Percentiles rank a stretch among this genome's conserved stretches.
Evolutionary conservation across 1,140 invertebrate genomes (phyloP).

Genomic region (Coenobita brevimanus): DNA sequence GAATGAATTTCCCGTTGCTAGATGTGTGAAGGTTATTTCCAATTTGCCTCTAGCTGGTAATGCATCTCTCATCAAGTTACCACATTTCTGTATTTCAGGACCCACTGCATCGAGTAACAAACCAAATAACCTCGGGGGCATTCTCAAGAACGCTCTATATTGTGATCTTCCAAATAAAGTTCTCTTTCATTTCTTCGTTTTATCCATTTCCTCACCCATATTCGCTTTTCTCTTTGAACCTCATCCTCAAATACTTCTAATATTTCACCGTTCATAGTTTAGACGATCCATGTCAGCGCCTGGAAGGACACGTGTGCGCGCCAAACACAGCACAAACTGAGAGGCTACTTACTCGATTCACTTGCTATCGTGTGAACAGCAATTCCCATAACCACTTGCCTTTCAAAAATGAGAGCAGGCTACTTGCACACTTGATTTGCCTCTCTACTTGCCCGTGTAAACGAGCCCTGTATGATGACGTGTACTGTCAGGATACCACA

Average conservation of each 20-base stretch:
- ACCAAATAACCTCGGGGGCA: neutral
- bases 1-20: slow-evolving; percentile 23
- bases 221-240: slow-evolving; percentile 25
- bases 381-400: too few species aligned
- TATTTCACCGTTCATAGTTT: slow-evolving; percentile 10
- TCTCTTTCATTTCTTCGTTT: slow-evolving; percentile 11
- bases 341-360: too few species aligned
- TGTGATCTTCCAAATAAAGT: neutral
- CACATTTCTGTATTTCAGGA: slow-evolving; percentile 5
- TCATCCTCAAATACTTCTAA: slow-evolving; percentile 26
- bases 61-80: neutral
- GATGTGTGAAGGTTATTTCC: neutral
- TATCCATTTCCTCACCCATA: slow-evolving; percentile 29
- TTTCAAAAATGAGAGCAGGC: too few species aligned
- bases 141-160: neutral
- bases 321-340: too few species aligned
- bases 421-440: too few species aligned
- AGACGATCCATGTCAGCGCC: neutral
- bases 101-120: neutral
- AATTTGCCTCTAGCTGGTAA: slow-evolving; percentile 2
- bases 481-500: too few species aligned
- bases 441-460: too few species aligned
- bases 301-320: slow-evolving; percentile 1
- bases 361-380: too few species aligned
- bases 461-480: too few species aligned